Evolutionary conservation across 2,888 invertebrate species (phyloP), one percentile per base, ranked within the genome.

Genomic region (Dicyrtoma fusca): DNA sequence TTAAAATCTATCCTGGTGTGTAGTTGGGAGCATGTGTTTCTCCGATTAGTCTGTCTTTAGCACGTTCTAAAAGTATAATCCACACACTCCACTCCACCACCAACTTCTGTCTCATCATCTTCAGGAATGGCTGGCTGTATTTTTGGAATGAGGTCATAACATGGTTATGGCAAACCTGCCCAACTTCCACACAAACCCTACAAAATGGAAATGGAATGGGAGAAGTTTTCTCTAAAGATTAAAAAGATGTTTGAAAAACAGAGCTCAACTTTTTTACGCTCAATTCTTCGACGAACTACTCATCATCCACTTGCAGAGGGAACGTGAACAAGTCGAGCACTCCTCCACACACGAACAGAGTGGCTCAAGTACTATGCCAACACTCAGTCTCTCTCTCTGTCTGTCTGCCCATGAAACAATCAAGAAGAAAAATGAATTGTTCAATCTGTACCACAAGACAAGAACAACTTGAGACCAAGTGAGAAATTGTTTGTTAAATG

Each of bases 61-160:
- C 57, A 23, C 25, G 14, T 14, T 25, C 57, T 57, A 23, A 57
- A 57, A 57, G 57, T 57, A 8, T 10, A 25, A 25, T 57, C 57
- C 23, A 26, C 57, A 57, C 57, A 57, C 23, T 57, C 34, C 34
- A 34, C 34, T 5, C 34, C 34, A 34, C 34, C 3, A 34, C 34
- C 34, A 34, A 34, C 34, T 34, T 34, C 34, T 34, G 4, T 34
- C 34, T 34, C 34, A 34, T 34, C 34, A 57, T 25, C 57, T 57
- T 57, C 23, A 23, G 25, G 57, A 14, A 21, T 57, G 23, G 25
- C 14, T 25, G 57, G 21, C 57, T 57, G 57, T 23, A 57, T 57
- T 57, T 57, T 57, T 25, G 57, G 57, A 57, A 25, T 57, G 23
- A 57, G 57, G 57, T 57, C 57, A 57, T 57, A 57, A 57, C 57